Conservation (phyloP, 2,797 vertebrate genomes). For the Scomberomorus guttatus region DNA sequence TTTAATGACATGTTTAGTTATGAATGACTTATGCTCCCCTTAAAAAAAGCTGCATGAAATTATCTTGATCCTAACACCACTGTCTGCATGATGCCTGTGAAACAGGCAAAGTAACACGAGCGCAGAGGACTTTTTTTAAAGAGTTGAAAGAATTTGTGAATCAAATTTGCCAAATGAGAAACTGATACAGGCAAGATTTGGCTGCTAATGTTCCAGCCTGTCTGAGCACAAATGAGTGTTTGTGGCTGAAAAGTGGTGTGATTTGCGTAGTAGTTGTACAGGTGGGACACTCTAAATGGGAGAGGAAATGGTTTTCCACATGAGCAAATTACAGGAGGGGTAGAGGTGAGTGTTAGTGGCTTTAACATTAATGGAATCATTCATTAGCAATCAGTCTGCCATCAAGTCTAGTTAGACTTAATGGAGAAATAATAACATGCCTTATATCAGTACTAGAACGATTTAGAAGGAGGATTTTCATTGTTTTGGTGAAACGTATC, state of each 20-base stretch:
- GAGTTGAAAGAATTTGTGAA: no score
- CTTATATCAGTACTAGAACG: background rate
- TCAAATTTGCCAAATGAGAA: slow-evolving; percentile 37
- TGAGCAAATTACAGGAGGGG: slow-evolving; percentile 51
- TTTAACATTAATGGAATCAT: slow-evolving; percentile 52
- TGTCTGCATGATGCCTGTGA: slow-evolving; percentile 16
- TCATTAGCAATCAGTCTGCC: slow-evolving; percentile 42
- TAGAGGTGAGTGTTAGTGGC: slow-evolving; percentile 39
- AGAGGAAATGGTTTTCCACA: slow-evolving; percentile 66
- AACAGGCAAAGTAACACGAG: background rate
- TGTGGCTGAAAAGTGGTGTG: slow-evolving; percentile 30
- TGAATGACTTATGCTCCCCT: background rate
- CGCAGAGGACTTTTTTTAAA: slow-evolving; percentile 7
- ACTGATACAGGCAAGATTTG: slow-evolving; percentile 8
- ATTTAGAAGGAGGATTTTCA: background rate
- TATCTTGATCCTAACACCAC: background rate
- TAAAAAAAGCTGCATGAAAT: slow-evolving; percentile 24
- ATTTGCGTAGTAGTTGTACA: slow-evolving; percentile 36
- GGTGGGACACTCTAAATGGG: slow-evolving; percentile 40
- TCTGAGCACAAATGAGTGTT: slow-evolving; percentile 40
- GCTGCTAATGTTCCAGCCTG: slow-evolving; percentile 22
- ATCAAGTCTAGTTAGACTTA: slow-evolving; percentile 9
- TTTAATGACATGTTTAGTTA: slow-evolving; percentile 31
- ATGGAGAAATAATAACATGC: slow-evolving; percentile 15
- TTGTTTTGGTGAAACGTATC: no score